These are phyloP conservation scores for Verasper variegatus DNA, from an alignment of 2,113 vertebrate genomes.

Conservation along the genomic window DNA sequence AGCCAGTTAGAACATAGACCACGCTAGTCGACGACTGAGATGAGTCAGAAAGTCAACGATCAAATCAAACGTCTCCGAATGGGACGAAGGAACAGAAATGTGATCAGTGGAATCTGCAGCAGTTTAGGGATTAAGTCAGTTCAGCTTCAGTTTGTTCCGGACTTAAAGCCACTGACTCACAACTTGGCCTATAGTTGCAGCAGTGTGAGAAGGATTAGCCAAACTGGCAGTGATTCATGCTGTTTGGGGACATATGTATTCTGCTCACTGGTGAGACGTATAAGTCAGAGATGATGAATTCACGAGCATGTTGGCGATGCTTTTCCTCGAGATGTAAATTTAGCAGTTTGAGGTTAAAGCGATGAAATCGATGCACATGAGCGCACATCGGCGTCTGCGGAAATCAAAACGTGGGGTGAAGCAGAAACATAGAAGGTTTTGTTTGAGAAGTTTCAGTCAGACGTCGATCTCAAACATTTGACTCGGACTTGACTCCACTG, in stretches of 20 bases:
- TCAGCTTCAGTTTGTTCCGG: conserved; percentile 29
- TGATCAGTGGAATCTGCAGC: conserved; percentile 9
- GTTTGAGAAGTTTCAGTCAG: neutral
- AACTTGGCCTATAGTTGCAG: conserved; percentile 24
- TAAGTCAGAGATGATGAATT: neutral
- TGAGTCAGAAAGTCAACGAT: conserved; percentile 8
- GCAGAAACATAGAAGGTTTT: neutral
- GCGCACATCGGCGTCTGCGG: too few species aligned
- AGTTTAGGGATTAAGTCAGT: conserved; percentile 25
- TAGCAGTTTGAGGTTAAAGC: neutral
- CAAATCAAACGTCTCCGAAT: neutral
- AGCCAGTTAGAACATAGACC: neutral
- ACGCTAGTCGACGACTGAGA: neutral
- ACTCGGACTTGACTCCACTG: too few species aligned
- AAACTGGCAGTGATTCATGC: conserved; percentile 16
- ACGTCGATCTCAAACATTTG: neutral
- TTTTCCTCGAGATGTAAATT: neutral
- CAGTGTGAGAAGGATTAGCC: conserved; percentile 23
- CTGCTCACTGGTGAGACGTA: neutral
- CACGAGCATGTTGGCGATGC: neutral
- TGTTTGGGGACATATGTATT: conserved; percentile 35
- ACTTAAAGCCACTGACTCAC: conserved; percentile 42
- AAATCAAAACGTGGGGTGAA: neutral
- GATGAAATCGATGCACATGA: too few species aligned
- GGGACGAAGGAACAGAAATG: neutral